Percentiles rank a stretch among this genome's conserved stretches.
These are phyloP conservation scores for Anolis apletophallus DNA, from an alignment of 2,797 vertebrate species.

Conservation along the genomic window DNA sequence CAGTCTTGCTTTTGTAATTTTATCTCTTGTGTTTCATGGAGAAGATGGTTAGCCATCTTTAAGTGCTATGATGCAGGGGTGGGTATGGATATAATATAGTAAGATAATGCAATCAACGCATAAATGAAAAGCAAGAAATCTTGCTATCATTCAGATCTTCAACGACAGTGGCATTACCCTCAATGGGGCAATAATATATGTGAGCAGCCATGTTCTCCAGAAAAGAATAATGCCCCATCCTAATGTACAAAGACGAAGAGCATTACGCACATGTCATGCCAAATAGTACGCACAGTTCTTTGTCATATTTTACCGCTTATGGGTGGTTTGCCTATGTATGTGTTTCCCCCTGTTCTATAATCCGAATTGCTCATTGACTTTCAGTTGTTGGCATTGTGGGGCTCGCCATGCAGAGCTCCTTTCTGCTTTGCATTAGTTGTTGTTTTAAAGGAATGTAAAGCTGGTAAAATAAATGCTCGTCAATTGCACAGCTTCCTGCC, in stretches of 20 bases:
- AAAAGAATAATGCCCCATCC: neutral
- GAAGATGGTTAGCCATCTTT: no score
- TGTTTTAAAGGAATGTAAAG: neutral
- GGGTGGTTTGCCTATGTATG: neutral
- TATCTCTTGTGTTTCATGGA: no score
- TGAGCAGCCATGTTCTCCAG: neutral
- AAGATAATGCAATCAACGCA: neutral
- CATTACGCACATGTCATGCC: no score
- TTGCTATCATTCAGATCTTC: neutral
- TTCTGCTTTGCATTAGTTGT: neutral
- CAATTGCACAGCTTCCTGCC: neutral
- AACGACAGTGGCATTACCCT: neutral
- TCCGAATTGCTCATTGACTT: neutral
- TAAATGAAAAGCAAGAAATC: neutral
- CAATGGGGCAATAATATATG: neutral
- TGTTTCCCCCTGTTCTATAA: neutral
- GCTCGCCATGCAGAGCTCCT: neutral
- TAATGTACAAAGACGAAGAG: neutral
- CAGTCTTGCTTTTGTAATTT: no score
- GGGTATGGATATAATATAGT: no score
- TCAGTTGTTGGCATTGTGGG: neutral
- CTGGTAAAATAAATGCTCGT: slow-evolving; percentile 21
- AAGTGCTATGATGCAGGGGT: no score
- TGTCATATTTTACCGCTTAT: neutral
- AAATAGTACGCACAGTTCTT: no score